Evolutionary conservation across 37 sponge, comb jelly and placozoan species (phyloP).

Genomic region (Chondrosia reniformis): DNA sequence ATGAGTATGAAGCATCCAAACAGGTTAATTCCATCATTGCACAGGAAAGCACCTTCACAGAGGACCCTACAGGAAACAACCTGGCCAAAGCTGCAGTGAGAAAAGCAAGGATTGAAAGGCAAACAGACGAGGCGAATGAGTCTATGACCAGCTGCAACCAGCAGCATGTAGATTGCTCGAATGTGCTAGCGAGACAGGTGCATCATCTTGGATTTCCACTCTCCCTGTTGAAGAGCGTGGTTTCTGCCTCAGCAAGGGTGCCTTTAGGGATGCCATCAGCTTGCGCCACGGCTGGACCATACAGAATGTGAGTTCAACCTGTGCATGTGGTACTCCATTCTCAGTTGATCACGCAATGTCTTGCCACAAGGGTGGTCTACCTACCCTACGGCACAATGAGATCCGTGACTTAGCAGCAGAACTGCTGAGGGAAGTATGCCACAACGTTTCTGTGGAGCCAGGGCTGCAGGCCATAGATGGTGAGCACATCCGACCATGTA

Average conservation of each 20-base stretch:
- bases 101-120: too few relatives aligned
- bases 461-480: background rate
- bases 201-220: background rate
- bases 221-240: conserved; percentile 1
- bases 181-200: conserved; percentile 5
- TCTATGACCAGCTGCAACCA: too few relatives aligned
- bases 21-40: too few relatives aligned
- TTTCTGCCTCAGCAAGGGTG: background rate
- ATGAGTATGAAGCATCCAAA: too few relatives aligned
- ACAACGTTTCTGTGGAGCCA: background rate
- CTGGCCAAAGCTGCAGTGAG: too few relatives aligned
- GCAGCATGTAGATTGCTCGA: background rate
- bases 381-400: conserved; percentile 3
- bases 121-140: too few relatives aligned
- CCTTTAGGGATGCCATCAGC: background rate
- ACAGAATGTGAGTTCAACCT: background rate
- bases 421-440: background rate
- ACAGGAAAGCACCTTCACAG: too few relatives aligned
- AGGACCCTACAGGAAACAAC: too few relatives aligned
- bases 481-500: background rate
- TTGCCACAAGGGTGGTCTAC: conserved; percentile 19
- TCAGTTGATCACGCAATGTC: conserved; percentile 11
- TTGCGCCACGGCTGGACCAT: conserved; percentile 4
- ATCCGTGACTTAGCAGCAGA: background rate
- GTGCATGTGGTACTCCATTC: conserved; percentile 13